Conservation (phyloP, 2,888 invertebrate genomes). For the Chymomyza fuscimana region DNA sequence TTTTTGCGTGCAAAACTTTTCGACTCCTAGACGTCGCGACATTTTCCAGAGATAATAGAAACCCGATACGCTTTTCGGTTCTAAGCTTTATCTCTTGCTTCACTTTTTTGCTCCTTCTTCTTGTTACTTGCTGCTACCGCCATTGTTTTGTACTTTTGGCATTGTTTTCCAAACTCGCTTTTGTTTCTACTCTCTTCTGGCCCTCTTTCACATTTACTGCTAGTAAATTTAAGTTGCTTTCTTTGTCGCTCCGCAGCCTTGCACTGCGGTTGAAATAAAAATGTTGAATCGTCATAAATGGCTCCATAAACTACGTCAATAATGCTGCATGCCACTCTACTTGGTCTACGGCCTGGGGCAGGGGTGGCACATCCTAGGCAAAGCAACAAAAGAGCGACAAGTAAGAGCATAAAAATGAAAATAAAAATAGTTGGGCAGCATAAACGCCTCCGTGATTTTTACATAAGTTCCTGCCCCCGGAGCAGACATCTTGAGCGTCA, state of each 20-base stretch:
- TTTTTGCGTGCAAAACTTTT: constrained; percentile 62
- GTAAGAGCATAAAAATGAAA: constrained; percentile 43
- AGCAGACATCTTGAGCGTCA: not conserved
- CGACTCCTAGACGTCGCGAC: constrained; percentile 75
- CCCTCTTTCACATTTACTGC: constrained; percentile 50
- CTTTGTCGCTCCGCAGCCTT: constrained; percentile 7
- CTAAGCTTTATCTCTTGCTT: constrained; percentile 68
- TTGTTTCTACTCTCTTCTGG: constrained; percentile 23
- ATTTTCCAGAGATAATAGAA: constrained; percentile 69
- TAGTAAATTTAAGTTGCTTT: constrained; percentile 67
- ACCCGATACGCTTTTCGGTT: constrained; percentile 73
- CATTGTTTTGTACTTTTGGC: constrained; percentile 57
- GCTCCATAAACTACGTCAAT: constrained; percentile 75
- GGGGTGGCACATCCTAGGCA: not conserved
- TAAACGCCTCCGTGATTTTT: constrained; percentile 73
- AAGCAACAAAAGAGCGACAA: not conserved
- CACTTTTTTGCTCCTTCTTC: constrained; percentile 11
- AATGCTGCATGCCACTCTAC: constrained; percentile 32
- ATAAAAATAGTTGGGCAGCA: constrained; percentile 71
- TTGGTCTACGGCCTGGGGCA: constrained; percentile 8
- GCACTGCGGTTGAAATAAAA: constrained; percentile 71
- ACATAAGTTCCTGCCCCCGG: constrained; percentile 50
- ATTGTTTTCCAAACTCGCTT: constrained; percentile 48
- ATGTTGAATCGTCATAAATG: constrained; percentile 76
- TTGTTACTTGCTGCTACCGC: constrained; percentile 30